Percentiles rank a stretch among this genome's conserved stretches.
These are phyloP conservation scores for Lerema accius DNA, from an alignment of 1,140 invertebrate genomes.

Conservation along the genomic window DNA sequence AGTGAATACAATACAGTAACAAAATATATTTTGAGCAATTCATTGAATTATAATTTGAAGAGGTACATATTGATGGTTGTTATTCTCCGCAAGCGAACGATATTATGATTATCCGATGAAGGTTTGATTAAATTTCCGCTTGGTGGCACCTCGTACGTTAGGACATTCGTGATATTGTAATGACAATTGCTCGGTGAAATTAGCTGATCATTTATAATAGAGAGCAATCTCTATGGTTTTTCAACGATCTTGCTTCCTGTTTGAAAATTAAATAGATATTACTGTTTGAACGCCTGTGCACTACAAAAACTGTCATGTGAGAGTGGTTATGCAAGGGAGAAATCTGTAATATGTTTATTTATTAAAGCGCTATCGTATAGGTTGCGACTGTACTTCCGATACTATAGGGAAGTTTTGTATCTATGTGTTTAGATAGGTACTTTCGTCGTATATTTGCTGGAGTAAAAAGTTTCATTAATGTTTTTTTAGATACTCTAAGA, in stretches of 20 bases:
- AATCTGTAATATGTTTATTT: conserved; percentile 26
- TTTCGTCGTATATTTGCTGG: too few species aligned
- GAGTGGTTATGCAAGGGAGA: conserved; percentile 25
- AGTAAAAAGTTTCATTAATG: too few species aligned
- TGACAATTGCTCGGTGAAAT: neutral
- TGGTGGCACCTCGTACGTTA: conserved; percentile 32
- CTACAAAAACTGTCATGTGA: conserved; percentile 8
- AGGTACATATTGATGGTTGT: too few species aligned
- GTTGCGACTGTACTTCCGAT: conserved; percentile 5
- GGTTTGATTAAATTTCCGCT: conserved; percentile 47
- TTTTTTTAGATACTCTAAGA: too few species aligned
- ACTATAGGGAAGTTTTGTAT: neutral
- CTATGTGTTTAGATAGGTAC: too few species aligned
- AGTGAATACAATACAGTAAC: too few species aligned
- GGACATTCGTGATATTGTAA: neutral
- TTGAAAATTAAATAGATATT: neutral
- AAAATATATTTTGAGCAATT: too few species aligned
- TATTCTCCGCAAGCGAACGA: neutral
- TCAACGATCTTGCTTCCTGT: neutral
- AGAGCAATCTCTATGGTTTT: neutral
- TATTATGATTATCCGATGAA: conserved; percentile 4
- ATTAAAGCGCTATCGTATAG: conserved; percentile 5
- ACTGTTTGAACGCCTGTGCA: neutral
- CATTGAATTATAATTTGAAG: too few species aligned
- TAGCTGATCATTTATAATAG: neutral